Conservation (phyloP, 2,888 invertebrate genomes). For the Herminia tarsipennalis region DNA sequence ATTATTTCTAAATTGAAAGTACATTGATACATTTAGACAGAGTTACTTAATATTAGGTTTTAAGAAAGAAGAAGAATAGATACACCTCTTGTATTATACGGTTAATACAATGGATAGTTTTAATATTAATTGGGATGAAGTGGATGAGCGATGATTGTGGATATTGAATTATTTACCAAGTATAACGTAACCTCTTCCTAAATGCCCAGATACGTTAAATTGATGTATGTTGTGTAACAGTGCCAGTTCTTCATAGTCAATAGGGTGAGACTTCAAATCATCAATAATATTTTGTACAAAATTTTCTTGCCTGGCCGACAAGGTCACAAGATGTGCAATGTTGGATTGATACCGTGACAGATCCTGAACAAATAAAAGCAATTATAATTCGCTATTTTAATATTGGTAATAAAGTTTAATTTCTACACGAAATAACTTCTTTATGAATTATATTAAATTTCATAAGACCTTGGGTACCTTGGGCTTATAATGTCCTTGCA, state of each 20-base stretch:
- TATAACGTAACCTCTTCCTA: conserved; percentile 66
- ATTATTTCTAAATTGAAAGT: conserved; percentile 90
- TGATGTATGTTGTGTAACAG: conserved; percentile 67
- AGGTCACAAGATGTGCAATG: conserved; percentile 61
- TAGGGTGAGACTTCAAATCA: conserved; percentile 57
- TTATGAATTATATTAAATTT: no score
- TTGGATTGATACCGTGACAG: conserved; percentile 53
- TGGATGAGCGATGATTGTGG: no score
- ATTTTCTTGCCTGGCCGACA: conserved; percentile 64
- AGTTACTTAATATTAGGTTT: no score
- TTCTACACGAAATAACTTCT: no score
- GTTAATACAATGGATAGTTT: no score
- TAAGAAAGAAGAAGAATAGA: no score
- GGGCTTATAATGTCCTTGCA: conserved; percentile 61
- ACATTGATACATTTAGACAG: conserved; percentile 78
- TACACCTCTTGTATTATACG: no score
- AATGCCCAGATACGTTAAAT: conserved; percentile 58
- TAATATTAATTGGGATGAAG: no score
- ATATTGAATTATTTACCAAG: conserved; percentile 64
- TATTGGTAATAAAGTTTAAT: no score
- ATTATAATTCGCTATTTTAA: no score
- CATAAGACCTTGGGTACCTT: no score
- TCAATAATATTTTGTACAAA: conserved; percentile 53
- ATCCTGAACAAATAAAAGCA: conserved; percentile 53
- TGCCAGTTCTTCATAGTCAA: conserved; percentile 70